These are phyloP conservation scores for Ptychobarbus kaznakovi DNA, from an alignment of 2,797 vertebrate genomes.

Conservation along the genomic window DNA sequence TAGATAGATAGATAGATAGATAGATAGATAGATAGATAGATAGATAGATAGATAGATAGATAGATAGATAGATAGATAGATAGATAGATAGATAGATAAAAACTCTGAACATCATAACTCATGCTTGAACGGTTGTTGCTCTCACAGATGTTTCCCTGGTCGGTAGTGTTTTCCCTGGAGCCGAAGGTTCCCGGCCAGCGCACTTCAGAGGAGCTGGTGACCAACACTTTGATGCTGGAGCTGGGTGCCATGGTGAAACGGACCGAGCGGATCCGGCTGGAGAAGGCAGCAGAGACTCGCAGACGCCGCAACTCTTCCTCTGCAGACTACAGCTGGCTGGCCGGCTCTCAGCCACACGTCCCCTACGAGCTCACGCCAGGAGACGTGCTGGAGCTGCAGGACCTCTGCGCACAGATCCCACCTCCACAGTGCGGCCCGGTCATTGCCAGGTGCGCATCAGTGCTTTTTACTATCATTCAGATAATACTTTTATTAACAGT, in stretches of 20 bases:
- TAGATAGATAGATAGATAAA: no score
- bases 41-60: no score
- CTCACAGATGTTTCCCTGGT: constrained; percentile 83
- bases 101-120: neutral
- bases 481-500: neutral
- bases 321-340: constrained; percentile 84
- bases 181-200: constrained; percentile 81
- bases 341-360: constrained; percentile 67
- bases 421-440: constrained; percentile 81
- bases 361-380: constrained; percentile 78
- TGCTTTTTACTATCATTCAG: neutral
- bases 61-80: no score
- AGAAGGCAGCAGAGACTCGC: constrained; percentile 71
- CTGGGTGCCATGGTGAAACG: constrained; percentile 82
- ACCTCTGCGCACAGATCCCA: constrained; percentile 80
- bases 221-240: constrained; percentile 85
- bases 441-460: constrained; percentile 77
- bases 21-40: no score
- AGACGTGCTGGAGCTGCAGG: constrained; percentile 81
- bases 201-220: constrained; percentile 78
- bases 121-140: neutral
- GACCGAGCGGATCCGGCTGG: constrained; percentile 78
- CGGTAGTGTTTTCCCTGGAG: constrained; percentile 78
- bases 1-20: neutral
- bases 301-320: constrained; percentile 75